These are phyloP conservation scores for Loripinus fragilis DNA, from an alignment of 2,888 invertebrate genomes.

Conservation along the genomic window DNA sequence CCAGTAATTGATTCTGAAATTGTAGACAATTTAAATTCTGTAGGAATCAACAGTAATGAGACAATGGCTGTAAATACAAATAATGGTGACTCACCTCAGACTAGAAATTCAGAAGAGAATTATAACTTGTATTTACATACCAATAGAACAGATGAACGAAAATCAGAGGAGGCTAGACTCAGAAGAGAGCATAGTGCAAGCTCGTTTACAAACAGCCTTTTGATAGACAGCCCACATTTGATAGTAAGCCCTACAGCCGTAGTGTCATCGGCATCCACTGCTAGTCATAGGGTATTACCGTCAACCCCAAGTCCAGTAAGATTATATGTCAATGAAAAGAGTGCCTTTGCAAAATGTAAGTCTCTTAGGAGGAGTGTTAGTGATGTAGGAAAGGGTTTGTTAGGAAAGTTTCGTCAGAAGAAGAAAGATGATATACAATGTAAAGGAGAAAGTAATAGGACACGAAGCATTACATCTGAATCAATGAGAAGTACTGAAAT, in stretches of 20 bases:
- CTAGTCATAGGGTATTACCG: conserved; percentile 35
- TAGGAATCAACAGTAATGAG: not conserved
- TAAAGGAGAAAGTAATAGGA: not conserved
- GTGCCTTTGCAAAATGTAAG: conserved; percentile 58
- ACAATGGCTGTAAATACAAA: not conserved
- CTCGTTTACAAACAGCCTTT: not conserved
- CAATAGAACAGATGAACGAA: conserved; percentile 59
- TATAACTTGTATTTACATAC: conserved; percentile 24
- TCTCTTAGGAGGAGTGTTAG: conserved; percentile 57
- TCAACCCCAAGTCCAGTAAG: conserved; percentile 41
- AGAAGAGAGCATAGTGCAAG: conserved; percentile 15
- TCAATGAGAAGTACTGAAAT: not conserved
- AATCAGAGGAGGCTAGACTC: conserved; percentile 47
- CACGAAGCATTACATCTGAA: not conserved
- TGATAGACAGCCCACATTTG: conserved; percentile 22
- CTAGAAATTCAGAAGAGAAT: conserved; percentile 1
- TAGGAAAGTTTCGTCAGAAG: conserved; percentile 45
- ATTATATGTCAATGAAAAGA: conserved; percentile 55
- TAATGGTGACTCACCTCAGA: not conserved
- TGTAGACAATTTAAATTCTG: not conserved
- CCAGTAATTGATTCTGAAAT: not conserved
- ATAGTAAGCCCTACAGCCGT: conserved; percentile 53
- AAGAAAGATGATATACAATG: conserved; percentile 22
- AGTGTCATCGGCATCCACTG: conserved; percentile 25
- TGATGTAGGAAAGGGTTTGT: conserved; percentile 53